Conservation (phyloP, 2,797 vertebrate genomes). For the Myotis planiceps region DNA sequence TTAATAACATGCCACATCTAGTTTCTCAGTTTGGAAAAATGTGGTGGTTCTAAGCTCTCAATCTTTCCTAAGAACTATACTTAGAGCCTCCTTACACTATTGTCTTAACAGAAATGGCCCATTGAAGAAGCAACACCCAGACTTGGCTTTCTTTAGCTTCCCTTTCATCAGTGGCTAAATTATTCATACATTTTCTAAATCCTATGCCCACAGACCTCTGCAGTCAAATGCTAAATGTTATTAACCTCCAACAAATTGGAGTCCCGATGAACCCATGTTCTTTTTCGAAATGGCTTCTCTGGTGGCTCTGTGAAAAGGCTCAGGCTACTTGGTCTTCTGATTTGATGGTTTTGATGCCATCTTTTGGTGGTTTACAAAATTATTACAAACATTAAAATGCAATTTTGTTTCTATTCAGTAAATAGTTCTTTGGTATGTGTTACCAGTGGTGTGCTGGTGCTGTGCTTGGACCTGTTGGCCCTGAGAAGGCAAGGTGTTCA, state of each 20-base stretch:
- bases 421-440: neutral
- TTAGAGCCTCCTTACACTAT: neutral
- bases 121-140: neutral
- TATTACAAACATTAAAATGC: neutral
- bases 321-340: neutral
- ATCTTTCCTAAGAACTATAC: conserved; percentile 14
- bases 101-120: conserved; percentile 47
- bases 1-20: conserved; percentile 14
- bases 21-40: conserved; percentile 39
- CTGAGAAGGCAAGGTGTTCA: neutral
- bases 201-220: conserved; percentile 33
- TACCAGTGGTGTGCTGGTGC: neutral
- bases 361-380: neutral
- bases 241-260: conserved; percentile 74
- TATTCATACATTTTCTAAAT: conserved; percentile 63
- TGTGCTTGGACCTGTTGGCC: neutral
- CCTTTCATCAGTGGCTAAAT: conserved; percentile 61
- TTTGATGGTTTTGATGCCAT: neutral
- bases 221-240: conserved; percentile 72
- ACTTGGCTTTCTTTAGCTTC: conserved; percentile 42
- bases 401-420: neutral
- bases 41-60: neutral
- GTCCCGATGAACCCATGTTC: conserved; percentile 63
- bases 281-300: neutral
- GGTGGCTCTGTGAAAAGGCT: neutral